A percentile compares a stretch with the other conserved stretches of the same genome.
Conservation (phyloP, 2,888 invertebrate species). For the Thereva nobilitata region DNA sequence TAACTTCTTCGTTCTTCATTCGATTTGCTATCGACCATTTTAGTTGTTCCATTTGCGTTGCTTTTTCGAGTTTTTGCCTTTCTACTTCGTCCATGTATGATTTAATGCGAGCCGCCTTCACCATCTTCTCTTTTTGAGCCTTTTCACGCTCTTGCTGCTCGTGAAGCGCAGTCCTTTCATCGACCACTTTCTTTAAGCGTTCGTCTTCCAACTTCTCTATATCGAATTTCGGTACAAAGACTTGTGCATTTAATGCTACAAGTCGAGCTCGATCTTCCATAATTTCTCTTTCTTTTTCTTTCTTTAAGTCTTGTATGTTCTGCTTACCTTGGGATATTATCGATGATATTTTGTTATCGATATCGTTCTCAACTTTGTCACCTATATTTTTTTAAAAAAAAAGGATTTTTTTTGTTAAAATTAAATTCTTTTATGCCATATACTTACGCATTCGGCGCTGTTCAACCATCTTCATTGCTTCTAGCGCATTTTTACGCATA, state of each 20-base stretch:
- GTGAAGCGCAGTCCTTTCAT: conserved; percentile 58
- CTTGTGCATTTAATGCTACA: conserved; percentile 59
- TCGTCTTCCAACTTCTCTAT: conserved; percentile 59
- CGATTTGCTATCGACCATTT: conserved; percentile 50
- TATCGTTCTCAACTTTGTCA: conserved; percentile 53
- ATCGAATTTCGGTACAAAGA: conserved; percentile 58
- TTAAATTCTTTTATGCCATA: neutral
- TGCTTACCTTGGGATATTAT: conserved; percentile 59
- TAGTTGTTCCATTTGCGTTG: conserved; percentile 45
- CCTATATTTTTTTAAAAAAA: conserved; percentile 40
- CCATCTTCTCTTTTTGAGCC: conserved; percentile 48
- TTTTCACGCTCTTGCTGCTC: conserved; percentile 52
- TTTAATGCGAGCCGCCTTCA: conserved; percentile 50
- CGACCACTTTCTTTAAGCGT: conserved; percentile 60
- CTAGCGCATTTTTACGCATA: conserved; percentile 49
- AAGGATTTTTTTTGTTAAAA: neutral
- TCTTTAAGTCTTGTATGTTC: conserved; percentile 56
- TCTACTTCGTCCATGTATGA: conserved; percentile 50
- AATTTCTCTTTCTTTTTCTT: conserved; percentile 54
- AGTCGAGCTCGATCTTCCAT: conserved; percentile 57
- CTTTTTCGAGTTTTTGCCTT: conserved; percentile 45
- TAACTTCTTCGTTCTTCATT: conserved; percentile 49
- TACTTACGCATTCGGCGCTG: conserved; percentile 49
- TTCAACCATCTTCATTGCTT: conserved; percentile 52
- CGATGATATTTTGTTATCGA: conserved; percentile 57